Conservation (phyloP, 2,888 invertebrate genomes). For the Amiota minor region DNA sequence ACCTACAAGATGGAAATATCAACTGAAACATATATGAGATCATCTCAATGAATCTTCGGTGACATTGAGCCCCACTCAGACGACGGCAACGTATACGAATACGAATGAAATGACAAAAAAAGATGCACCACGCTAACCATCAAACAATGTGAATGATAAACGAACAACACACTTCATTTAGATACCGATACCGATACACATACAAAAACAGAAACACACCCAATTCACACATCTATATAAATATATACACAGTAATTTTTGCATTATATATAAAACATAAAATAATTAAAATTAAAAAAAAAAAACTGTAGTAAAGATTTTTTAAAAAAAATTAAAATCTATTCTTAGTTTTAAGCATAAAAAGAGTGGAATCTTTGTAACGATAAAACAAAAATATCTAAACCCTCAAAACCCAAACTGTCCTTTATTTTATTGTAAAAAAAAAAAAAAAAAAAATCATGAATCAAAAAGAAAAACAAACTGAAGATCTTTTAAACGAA, state of each 20-base stretch:
- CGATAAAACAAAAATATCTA: too few relatives aligned
- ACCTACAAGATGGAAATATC: slow-evolving; percentile 71
- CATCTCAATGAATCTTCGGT: slow-evolving; percentile 40
- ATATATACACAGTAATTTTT: background rate
- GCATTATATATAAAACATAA: too few relatives aligned
- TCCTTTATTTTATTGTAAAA: too few relatives aligned
- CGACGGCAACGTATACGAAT: background rate
- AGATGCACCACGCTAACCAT: slow-evolving; percentile 35
- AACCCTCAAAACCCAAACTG: too few relatives aligned
- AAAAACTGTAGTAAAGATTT: too few relatives aligned
- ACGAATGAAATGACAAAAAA: slow-evolving; percentile 10
- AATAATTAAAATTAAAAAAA: too few relatives aligned
- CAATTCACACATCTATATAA: background rate
- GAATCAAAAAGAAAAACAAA: too few relatives aligned
- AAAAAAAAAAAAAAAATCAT: too few relatives aligned
- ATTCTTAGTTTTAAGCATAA: too few relatives aligned
- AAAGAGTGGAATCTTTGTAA: too few relatives aligned
- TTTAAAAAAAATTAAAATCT: too few relatives aligned
- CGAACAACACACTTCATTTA: slow-evolving; percentile 35
- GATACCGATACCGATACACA: background rate
- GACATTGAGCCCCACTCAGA: slow-evolving; percentile 37
- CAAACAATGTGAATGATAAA: slow-evolving; percentile 25
- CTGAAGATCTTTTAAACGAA: too few relatives aligned
- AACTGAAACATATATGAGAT: slow-evolving; percentile 48
- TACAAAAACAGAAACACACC: background rate